These are phyloP conservation scores for Macrostomum lignano DNA, from an alignment of 1,140 invertebrate species.

Conservation along the genomic window DNA sequence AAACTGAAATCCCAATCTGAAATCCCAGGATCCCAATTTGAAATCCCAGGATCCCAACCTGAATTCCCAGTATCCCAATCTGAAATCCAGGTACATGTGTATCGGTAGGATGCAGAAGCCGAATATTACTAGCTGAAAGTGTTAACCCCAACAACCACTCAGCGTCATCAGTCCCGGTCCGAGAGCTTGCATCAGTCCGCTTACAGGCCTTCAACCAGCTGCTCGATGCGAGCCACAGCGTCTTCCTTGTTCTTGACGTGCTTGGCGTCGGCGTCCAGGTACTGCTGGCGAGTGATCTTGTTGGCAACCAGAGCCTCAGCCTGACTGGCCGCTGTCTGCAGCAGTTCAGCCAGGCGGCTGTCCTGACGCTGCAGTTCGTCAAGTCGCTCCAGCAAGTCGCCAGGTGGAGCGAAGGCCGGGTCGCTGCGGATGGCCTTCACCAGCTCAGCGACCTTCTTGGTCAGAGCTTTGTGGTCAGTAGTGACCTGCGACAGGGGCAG, in stretches of 20 bases:
- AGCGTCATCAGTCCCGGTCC: too few relatives aligned
- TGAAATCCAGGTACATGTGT: too few relatives aligned
- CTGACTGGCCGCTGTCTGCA: conserved; percentile 12
- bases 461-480: too few relatives aligned
- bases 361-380: conserved; percentile 37
- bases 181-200: too few relatives aligned
- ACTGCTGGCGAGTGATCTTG: conserved; percentile 37
- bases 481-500: too few relatives aligned
- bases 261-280: conserved; percentile 35
- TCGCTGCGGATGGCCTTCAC: conserved; percentile 3
- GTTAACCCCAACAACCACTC: too few relatives aligned
- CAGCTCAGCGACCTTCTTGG: background rate
- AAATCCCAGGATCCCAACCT: too few relatives aligned
- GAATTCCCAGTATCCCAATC: too few relatives aligned
- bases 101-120: too few relatives aligned
- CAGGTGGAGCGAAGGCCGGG: background rate
- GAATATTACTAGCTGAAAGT: too few relatives aligned
- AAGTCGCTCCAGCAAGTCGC: conserved; percentile 23
- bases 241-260: conserved; percentile 38
- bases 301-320: conserved; percentile 38
- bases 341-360: conserved; percentile 24
- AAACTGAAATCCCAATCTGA: too few relatives aligned
- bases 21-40: too few relatives aligned
- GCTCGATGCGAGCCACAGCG: conserved; percentile 9
- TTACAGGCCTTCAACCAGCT: background rate